Evolutionary conservation across 2,888 invertebrate species (phyloP).

Genomic region (Chymomyza procnemis): DNA sequence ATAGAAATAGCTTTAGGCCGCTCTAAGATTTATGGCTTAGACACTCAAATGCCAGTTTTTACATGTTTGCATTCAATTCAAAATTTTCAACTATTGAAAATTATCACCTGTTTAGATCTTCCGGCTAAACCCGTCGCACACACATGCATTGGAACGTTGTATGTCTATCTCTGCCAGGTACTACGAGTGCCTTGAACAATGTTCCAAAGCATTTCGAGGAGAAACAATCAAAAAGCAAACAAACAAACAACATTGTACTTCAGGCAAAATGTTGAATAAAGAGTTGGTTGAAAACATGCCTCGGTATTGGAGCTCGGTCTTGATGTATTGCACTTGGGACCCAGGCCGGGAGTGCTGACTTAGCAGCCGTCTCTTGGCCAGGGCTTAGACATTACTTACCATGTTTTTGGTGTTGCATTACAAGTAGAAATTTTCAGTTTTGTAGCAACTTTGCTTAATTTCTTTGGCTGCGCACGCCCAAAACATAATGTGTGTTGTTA

Average conservation of each 20-base stretch:
- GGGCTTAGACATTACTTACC: not conserved
- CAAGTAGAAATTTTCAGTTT: slow-evolving; percentile 55
- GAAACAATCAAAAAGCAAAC: not conserved
- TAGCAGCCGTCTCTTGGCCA: not conserved
- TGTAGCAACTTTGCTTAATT: slow-evolving; percentile 63
- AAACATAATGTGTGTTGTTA: slow-evolving; percentile 64
- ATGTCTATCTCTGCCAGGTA: not conserved
- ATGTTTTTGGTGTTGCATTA: slow-evolving; percentile 54
- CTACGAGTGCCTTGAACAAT: not conserved
- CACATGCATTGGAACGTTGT: not conserved
- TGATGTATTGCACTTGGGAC: not conserved
- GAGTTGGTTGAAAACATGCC: slow-evolving; percentile 53
- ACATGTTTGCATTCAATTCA: not conserved
- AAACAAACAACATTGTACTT: slow-evolving; percentile 14
- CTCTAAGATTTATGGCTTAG: too few species aligned
- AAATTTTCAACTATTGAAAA: not conserved
- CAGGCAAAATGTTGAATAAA: slow-evolving; percentile 43
- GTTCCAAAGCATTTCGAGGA: not conserved
- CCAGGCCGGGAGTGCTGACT: not conserved
- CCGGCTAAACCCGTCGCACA: not conserved
- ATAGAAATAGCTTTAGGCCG: not conserved
- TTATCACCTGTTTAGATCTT: not conserved
- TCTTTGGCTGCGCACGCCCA: slow-evolving; percentile 56
- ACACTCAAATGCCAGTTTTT: not conserved
- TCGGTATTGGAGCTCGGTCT: slow-evolving; percentile 7